Evolutionary conservation across 2,113 vertebrate genomes (phyloP), one percentile per base, ranked within the genome.

Genomic region (Laticauda colubrina): DNA sequence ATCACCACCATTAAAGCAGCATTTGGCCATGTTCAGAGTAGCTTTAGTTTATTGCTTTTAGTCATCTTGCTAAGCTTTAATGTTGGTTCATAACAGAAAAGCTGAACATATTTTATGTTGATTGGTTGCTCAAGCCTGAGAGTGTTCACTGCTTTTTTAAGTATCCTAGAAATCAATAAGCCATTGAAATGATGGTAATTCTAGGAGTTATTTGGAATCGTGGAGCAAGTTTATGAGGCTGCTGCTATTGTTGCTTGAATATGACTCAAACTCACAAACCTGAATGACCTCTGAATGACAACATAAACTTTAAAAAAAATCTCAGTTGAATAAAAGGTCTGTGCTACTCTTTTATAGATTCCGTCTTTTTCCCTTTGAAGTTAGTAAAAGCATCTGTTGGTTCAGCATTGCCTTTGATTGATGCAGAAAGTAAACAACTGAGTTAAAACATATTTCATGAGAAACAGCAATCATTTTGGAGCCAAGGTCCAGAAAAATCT

Each of bases 131-230:
- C 24, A 56, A 45, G 24, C 45, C 39, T 85, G 54, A 89, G 64
- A 89, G 81, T 89, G 53, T 92, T 87, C 15, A 8, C 61, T 89
- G 91, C 64, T 21, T 64, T 92, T 92, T 89, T 51, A 89, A 92
- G 51, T 85, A 92, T 48, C 39, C 26, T 54, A 89, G 85, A 89
- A 85, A 92, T 92, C 92, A 89, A 89, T 89, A 92, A 92, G 64
- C 34, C 87, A 92, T 89, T 92, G 54, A 89, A 89, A 89, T 89
- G 87, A 89, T 92, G 59, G 81, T 85, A 48, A 88, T 54, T 92
- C 89, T 89, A 89, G 81, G 88, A 69, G 53, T 88, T 92, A 24
- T 85, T 92, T 89, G 39, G 64, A 85, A 55, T 51, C 64, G 26
- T 89, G 88, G 34, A 85, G 23, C 39, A 85, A 20, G 88, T 89